Evolutionary conservation across 2,797 vertebrate genomes (phyloP), one percentile per base, ranked within the genome.

Genomic region (Coracias cyanogaster): DNA sequence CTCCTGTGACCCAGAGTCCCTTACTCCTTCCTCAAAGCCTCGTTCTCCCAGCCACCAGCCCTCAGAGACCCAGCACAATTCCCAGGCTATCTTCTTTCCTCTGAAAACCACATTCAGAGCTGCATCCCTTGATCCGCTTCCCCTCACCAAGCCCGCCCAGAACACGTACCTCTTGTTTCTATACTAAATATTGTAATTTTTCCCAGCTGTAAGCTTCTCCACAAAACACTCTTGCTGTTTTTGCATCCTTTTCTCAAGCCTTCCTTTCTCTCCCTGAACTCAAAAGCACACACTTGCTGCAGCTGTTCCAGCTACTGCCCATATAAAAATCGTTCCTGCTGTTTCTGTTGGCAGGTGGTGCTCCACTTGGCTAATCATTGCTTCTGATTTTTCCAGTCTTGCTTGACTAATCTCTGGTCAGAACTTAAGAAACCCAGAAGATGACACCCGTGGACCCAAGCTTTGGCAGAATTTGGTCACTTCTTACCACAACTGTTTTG

Each of bases 401-500:
- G 31, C 60, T 64, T 82, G n/a, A 60, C 52, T 73, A 12, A 78
- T 35, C 24, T 35, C 37, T 71, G 45, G 7, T 33, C 10, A 10
- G 26, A 74, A 54, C 35, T 66, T 46, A 72, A 48, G 55, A 86
- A 82, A 58, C 5, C 5, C 46, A 46, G 45, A 78, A 48, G 29
- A 58, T 2, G 21, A 29, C 17, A 62, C 8, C 18, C 4, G 14
- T 0, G 3, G 19, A 64, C 62, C 22, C 55, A 62, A 73, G 19
- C 4, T 72, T 69, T n/a, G 17, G n/a, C 39, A 67, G 52, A 73
- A 81, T 45, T 35, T 69, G 39, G 71, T 84, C 62, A 69, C 81
- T 95, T 77, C 98, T 98, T 97, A 99, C 99, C 98, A 99, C 97
- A 89, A 98, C 99, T 71, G 98, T 96, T 72, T 88, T 97, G 95